A percentile compares a stretch with the other conserved stretches of the same genome.
Conservation (phyloP, 2,888 invertebrate species). For the Volucella inanis region DNA sequence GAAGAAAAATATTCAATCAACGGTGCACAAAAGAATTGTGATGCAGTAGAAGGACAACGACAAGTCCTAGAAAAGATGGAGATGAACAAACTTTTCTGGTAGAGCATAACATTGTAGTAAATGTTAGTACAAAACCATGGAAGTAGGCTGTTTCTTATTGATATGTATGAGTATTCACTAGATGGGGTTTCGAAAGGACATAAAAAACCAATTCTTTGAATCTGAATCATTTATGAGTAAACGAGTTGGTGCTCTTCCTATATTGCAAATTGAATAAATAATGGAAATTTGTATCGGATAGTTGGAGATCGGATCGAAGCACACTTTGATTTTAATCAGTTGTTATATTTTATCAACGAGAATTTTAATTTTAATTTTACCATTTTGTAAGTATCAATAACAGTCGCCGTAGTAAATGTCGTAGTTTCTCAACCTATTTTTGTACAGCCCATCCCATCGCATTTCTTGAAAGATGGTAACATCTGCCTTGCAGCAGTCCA, state of each 20-base stretch:
- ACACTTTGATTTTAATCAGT: too few relatives aligned
- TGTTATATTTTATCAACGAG: too few relatives aligned
- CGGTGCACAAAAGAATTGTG: slow-evolving; percentile 37
- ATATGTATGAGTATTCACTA: slow-evolving; percentile 29
- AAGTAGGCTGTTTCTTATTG: neutral
- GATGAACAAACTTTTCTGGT: slow-evolving; percentile 57
- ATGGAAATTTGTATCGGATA: too few relatives aligned
- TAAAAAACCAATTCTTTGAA: slow-evolving; percentile 19
- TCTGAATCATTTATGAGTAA: slow-evolving; percentile 8
- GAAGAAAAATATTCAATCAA: slow-evolving; percentile 65
- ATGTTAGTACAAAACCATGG: neutral
- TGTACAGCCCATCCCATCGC: too few relatives aligned
- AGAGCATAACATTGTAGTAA: slow-evolving; percentile 56
- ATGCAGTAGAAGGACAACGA: slow-evolving; percentile 23
- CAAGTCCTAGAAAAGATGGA: slow-evolving; percentile 33
- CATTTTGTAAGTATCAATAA: too few relatives aligned
- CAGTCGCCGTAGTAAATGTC: too few relatives aligned
- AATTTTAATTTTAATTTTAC: too few relatives aligned
- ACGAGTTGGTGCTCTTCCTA: neutral
- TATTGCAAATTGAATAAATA: too few relatives aligned
- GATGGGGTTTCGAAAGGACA: slow-evolving; percentile 45
- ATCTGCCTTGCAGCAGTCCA: too few relatives aligned
- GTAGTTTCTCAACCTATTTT: too few relatives aligned
- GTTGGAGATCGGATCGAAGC: too few relatives aligned
- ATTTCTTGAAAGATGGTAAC: too few relatives aligned